Evolutionary conservation across 1,140 invertebrate genomes (phyloP).

Genomic region (Choristoneura fumiferana): DNA sequence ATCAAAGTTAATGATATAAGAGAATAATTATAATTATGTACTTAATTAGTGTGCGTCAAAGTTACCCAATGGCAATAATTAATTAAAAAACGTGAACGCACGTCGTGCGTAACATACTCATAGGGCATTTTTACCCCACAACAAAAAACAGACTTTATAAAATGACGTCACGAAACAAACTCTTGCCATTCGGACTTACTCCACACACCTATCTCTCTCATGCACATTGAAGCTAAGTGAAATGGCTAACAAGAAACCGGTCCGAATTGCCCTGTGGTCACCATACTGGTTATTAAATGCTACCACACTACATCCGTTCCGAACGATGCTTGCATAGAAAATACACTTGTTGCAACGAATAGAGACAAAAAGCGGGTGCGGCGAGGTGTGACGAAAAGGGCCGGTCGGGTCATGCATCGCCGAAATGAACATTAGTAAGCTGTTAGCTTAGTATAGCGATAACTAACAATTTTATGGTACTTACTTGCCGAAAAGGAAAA

Average conservation of each 20-base stretch:
- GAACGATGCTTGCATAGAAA: background rate
- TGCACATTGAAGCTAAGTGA: background rate
- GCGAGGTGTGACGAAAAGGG: conserved; percentile 28
- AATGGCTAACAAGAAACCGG: background rate
- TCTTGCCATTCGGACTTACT: background rate
- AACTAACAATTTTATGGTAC: conserved; percentile 1
- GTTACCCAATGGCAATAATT: no score
- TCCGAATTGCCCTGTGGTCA: background rate
- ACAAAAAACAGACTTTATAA: background rate
- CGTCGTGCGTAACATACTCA: background rate
- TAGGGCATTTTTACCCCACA: no score
- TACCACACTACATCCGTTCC: background rate
- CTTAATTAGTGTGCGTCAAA: no score
- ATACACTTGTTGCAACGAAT: conserved; percentile 5
- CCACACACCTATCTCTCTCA: background rate
- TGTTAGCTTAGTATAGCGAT: background rate
- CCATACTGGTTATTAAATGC: background rate
- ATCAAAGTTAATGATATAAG: no score
- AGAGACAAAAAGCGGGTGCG: background rate
- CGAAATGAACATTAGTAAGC: conserved; percentile 32
- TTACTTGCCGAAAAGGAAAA: background rate
- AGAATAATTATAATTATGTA: no score
- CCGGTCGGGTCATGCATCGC: conserved; percentile 46
- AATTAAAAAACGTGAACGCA: no score
- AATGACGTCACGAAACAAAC: background rate